Base-by-base conservation (phyloP, 2,797 vertebrate genomes). In the Synanceia verrucosa region DNA sequence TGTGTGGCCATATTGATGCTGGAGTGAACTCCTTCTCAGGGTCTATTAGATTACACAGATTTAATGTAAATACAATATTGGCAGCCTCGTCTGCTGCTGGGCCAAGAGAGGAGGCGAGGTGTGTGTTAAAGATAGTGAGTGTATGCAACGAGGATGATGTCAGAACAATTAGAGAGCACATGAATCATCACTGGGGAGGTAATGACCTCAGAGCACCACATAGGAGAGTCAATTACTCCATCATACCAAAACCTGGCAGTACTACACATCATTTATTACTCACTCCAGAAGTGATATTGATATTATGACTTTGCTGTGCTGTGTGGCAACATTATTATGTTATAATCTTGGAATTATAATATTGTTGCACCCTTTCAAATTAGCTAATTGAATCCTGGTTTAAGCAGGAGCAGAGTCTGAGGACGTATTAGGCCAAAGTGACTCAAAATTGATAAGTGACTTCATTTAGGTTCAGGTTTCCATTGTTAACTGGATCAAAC, bases 91-190 rank as follows among this genome's bases (percentile, higher is more conserved):
- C 76, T 43, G 28, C 78, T n/a, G 47, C 65, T 26, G 77, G 78
- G 80, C 76, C 76, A 78, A 75, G 56, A 75, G 64, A 61, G 37
- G 19, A 34, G 55, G 52, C 6, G 0, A 10, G 43, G 29, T 46
- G 52, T 71, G 60, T 66, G 61, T 68, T 78, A 78, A 80, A 65
- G 71, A 70, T 71, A 79, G 78, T 9, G 72, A 59, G 62, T 60
- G 83, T 60, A 36, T 87, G 73, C 84, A 85, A 82, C 84, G 73
- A 73, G 71, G 86, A 79, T 88, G 89, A 91, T 86, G 89, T 91
- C 89, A 86, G 88, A 78, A 86, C 89, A 91, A 92, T 91, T 89
- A 91, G 69, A 52, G 77, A 86, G 77, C 81, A 82, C 82, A 83
- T 87, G 82, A 81, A 82, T 86, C 83, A 91, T 78, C 80, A 62